These are phyloP conservation scores for Xiphophorus hellerii DNA, from an alignment of 2,113 vertebrate genomes.

Conservation along the genomic window DNA sequence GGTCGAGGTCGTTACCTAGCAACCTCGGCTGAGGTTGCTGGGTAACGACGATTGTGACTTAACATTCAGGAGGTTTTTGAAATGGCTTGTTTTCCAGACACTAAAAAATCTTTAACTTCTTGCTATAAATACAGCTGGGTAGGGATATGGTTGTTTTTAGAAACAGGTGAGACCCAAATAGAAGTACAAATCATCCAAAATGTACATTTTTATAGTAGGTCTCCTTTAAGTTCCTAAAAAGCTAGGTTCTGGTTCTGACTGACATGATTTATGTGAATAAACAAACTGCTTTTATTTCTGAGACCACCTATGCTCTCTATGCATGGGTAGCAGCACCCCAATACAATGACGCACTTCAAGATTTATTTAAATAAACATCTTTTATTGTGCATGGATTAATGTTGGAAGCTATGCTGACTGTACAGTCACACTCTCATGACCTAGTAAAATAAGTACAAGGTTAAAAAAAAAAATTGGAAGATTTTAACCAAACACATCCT, in stretches of 20 bases:
- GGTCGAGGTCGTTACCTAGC: no score
- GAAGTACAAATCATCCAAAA: no score
- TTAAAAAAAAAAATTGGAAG: not conserved
- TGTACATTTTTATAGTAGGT: no score
- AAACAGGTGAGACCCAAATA: no score
- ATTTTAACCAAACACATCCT: not conserved
- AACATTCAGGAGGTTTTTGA: no score
- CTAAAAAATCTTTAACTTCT: no score
- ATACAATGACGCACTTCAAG: slow-evolving; percentile 13
- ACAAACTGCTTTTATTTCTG: not conserved
- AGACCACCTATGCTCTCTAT: slow-evolving; percentile 27
- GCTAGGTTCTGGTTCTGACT: not conserved
- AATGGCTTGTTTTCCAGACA: no score
- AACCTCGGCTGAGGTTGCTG: no score
- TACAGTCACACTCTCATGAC: not conserved
- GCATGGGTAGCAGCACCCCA: slow-evolving; percentile 20
- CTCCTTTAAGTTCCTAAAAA: not conserved
- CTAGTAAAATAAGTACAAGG: not conserved
- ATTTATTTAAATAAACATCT: slow-evolving; percentile 45
- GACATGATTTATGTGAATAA: not conserved
- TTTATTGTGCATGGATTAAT: slow-evolving; percentile 13
- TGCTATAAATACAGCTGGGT: no score
- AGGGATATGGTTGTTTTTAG: no score
- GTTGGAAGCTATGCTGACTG: not conserved
- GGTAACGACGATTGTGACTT: no score